Conservation (phyloP, 2,888 invertebrate genomes). For the Monoplex corrugatus region DNA sequence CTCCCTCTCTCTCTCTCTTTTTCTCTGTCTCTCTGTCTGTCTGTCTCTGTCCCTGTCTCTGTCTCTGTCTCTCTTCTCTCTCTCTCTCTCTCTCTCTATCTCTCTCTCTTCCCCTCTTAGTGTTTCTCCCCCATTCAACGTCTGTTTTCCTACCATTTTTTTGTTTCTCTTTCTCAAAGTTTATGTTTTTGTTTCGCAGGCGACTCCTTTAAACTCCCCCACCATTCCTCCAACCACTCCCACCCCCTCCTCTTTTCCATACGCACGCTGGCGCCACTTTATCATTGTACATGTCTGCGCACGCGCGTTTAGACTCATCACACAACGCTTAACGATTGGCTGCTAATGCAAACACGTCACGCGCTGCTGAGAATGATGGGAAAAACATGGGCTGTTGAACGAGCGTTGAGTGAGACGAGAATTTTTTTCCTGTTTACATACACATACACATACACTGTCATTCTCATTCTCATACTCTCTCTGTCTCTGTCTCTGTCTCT, state of each 20-base stretch:
- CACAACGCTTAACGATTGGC: conserved; percentile 36
- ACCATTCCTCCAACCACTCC: background rate
- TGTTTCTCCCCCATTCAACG: too few relatives aligned
- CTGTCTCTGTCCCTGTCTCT: background rate
- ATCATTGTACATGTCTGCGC: conserved; percentile 48
- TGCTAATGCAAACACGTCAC: conserved; percentile 44
- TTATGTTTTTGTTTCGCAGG: background rate
- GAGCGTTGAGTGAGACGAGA: conserved; percentile 29
- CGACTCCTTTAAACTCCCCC: background rate
- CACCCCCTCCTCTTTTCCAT: background rate
- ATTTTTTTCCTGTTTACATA: background rate
- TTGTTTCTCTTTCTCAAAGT: background rate
- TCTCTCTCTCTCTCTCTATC: too few relatives aligned
- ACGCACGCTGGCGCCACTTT: conserved; percentile 27
- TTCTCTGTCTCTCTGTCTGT: too few relatives aligned
- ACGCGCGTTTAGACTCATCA: conserved; percentile 33
- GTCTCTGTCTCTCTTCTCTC: background rate
- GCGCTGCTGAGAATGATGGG: conserved; percentile 15
- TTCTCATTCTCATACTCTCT: background rate
- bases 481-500: background rate
- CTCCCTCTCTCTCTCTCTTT: too few relatives aligned
- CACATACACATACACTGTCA: background rate
- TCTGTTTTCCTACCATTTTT: too few relatives aligned
- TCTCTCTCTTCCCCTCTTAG: too few relatives aligned
- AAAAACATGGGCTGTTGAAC: conserved; percentile 21